Percentiles rank a stretch among this genome's conserved stretches.
These are phyloP conservation scores for Rhinogobio ventralis DNA, from an alignment of 2,797 vertebrate species.

Conservation along the genomic window DNA sequence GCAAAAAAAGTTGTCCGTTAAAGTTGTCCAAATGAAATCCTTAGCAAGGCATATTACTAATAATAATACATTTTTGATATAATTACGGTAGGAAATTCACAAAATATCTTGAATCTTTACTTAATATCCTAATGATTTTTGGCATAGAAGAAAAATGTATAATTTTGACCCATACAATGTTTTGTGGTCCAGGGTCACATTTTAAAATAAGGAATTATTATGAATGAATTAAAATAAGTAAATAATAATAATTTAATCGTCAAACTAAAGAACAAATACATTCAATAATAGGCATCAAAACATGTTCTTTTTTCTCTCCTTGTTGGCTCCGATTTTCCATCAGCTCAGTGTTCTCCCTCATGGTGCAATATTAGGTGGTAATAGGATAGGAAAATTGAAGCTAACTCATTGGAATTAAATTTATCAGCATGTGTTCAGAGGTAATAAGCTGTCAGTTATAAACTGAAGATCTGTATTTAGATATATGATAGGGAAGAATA, in stretches of 20 bases:
- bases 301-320: slow-evolving; percentile 10
- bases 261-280: slow-evolving; percentile 5
- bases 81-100: too few relatives aligned
- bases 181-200: too few relatives aligned
- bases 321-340: slow-evolving; percentile 36
- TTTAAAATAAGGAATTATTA: not conserved
- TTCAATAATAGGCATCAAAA: slow-evolving; percentile 13
- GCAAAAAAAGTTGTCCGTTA: too few relatives aligned
- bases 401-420: slow-evolving; percentile 84
- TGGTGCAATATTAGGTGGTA: slow-evolving; percentile 80
- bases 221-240: not conserved
- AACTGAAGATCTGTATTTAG: slow-evolving; percentile 87
- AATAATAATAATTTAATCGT: not conserved
- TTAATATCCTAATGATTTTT: too few relatives aligned
- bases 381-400: slow-evolving; percentile 83
- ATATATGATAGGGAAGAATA: slow-evolving; percentile 84
- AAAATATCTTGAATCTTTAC: too few relatives aligned
- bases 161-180: too few relatives aligned
- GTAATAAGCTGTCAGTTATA: slow-evolving; percentile 88
- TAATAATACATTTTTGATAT: too few relatives aligned
- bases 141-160: too few relatives aligned
- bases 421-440: slow-evolving; percentile 85
- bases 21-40: too few relatives aligned
- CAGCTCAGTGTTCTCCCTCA: slow-evolving; percentile 70
- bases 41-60: too few relatives aligned